Evolutionary conservation across 2,113 vertebrate species (phyloP).

Genomic region (Laticauda laticaudata): DNA sequence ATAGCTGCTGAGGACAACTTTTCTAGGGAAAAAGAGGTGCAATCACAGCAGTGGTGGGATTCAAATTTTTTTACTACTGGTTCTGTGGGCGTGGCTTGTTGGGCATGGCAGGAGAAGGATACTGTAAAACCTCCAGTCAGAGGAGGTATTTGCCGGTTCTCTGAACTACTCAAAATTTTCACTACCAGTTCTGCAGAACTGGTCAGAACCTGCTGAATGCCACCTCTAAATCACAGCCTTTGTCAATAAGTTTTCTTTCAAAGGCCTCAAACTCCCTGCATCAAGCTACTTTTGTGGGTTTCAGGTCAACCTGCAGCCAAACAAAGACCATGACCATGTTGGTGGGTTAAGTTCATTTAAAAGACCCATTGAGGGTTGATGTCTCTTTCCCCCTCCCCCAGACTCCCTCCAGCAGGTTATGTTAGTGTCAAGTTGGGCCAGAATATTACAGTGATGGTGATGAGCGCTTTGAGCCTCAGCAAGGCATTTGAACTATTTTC

Average conservation of each 20-base stretch:
- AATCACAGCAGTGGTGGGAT: constrained; percentile 17
- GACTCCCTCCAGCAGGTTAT: constrained; percentile 30
- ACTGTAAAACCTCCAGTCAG: no score
- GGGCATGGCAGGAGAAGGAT: no score
- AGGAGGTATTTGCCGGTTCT: no score
- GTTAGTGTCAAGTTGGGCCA: constrained; percentile 41
- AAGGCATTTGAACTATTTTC: constrained; percentile 59
- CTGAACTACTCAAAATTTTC: no score
- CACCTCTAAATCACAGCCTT: constrained; percentile 24
- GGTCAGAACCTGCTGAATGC: no score
- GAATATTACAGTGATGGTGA: constrained; percentile 29
- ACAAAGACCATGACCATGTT: constrained; percentile 20
- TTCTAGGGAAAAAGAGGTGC: constrained; percentile 45
- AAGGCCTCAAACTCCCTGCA: constrained; percentile 13
- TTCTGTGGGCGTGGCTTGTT: no score
- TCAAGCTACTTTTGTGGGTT: constrained; percentile 43
- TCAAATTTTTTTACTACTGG: no score
- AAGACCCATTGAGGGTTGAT: background rate
- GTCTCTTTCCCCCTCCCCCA: background rate
- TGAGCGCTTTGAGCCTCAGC: constrained; percentile 46
- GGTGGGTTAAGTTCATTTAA: constrained; percentile 15
- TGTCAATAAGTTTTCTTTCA: constrained; percentile 52
- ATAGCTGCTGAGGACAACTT: constrained; percentile 48
- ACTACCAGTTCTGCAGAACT: no score
- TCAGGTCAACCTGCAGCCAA: background rate